phyloP scores from a whole-genome alignment of 2,797 vertebrate genomes.

The Coregonus ussuriensis region DNA sequence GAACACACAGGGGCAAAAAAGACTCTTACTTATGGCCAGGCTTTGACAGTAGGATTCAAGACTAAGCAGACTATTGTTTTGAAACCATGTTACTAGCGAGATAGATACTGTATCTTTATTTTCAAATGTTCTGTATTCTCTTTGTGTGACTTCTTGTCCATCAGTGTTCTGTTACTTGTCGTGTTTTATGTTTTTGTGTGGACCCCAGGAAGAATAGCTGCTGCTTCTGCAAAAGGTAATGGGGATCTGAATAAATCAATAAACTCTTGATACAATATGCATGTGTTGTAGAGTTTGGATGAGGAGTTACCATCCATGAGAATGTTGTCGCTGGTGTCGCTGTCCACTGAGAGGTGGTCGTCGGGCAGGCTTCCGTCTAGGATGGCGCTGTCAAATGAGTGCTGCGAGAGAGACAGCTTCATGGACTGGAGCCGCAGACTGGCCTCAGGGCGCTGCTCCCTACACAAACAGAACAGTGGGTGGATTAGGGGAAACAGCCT shows the following conservation, averaged over 20 bases:
- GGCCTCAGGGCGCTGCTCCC: slow-evolving; percentile 83
- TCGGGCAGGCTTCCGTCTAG: slow-evolving; percentile 88
- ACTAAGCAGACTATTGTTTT: not conserved
- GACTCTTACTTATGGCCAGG: not conserved
- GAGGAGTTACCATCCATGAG: slow-evolving; percentile 83
- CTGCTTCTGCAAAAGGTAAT: too few relatives aligned
- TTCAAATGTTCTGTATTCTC: not conserved
- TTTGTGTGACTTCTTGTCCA: too few relatives aligned
- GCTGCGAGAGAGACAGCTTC: slow-evolving; percentile 88
- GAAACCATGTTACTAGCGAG: not conserved
- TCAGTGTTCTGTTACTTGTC: too few relatives aligned
- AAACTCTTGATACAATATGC: not conserved
- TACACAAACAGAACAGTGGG: slow-evolving; percentile 48
- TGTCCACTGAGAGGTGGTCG: slow-evolving; percentile 89
- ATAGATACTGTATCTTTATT: not conserved
- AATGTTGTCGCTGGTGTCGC: slow-evolving; percentile 89
- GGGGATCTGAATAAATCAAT: too few relatives aligned
- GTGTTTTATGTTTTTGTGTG: too few relatives aligned
- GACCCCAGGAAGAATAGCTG: too few relatives aligned
- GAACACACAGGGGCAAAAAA: not conserved
- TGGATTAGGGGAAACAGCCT: not conserved
- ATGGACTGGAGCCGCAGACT: slow-evolving; percentile 80
- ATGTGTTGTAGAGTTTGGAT: not conserved
- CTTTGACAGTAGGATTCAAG: not conserved
- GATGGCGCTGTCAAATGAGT: slow-evolving; percentile 88